Evolutionary conservation across 2,888 invertebrate species (phyloP), one percentile per base, ranked within the genome.

Genomic region (Steinernema scapterisci): DNA sequence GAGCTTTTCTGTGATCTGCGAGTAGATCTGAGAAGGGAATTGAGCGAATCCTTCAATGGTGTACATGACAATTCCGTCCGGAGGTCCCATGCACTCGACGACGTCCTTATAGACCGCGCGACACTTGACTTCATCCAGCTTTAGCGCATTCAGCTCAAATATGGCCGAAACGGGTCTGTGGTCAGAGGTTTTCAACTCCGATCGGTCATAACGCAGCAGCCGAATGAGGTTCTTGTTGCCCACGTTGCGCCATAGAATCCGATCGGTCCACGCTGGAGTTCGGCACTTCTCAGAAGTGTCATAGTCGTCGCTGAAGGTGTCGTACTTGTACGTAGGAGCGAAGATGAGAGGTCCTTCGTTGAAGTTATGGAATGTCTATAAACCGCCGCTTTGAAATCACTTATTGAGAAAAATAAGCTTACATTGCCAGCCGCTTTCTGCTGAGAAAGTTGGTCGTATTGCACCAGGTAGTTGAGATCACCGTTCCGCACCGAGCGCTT

Each of bases 241-340:
- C 44, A 73, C 75, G 74, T 86, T 83, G 87, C 93, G 92, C 95
- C 96, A 97, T 75, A 99, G 90, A n/a, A 99, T 91, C 78, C 99
- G 91, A 89, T 99, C 99, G 0, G 99, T 99, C 96, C 96, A 99
- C 3, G 99, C 97, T 0, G 99, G 99, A 0, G 95, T 93, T 76
- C 97, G 91, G 87, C 93, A 92, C 89, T 99, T 99, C 88, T 99
- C 99, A 87, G 97, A 97, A 0, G 99, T 97, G 88, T 99, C 99
- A 88, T 97, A 99, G 89, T 97, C 97, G 88, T 97, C 95, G 85
- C 95, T 96, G 88, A 97, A 97, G 74, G 97, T 90, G 90, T 99
- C 99, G 88, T 99, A 99, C 88, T 99, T 99, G 89, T 99, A 99
- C 0, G 99, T 99, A 0, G 99, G 99, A 16, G 94, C 92, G 88